Percentiles rank a stretch among this genome's conserved stretches.
Conservation (phyloP, 2,797 vertebrate genomes). For the Ibycter americanus region DNA sequence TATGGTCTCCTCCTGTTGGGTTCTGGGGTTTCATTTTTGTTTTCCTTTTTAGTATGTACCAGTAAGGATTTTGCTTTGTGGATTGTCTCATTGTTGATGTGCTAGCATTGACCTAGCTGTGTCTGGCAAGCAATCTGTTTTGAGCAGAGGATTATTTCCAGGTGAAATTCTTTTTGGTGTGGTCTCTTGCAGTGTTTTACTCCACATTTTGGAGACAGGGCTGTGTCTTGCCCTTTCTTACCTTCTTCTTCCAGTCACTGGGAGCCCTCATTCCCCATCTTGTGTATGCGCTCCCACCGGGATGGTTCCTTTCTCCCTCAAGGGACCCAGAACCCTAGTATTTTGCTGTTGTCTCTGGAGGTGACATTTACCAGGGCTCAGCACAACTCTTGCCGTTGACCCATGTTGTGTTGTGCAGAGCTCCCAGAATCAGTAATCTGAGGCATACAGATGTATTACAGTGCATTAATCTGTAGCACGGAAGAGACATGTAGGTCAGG, state of each 20-base stretch:
- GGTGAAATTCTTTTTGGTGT: neutral
- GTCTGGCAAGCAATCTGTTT: neutral
- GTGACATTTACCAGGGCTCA: neutral
- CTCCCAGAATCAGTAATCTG: neutral
- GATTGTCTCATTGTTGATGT: neutral
- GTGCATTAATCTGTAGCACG: accelerated
- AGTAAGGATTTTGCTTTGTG: neutral
- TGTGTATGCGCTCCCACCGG: accelerated
- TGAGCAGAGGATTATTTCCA: neutral
- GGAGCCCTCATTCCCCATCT: neutral
- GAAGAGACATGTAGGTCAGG: neutral
- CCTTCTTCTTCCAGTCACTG: neutral
- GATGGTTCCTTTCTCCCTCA: neutral
- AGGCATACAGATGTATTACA: neutral
- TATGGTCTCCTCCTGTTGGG: neutral
- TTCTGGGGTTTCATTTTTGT: neutral
- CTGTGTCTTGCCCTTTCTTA: neutral
- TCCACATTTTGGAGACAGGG: neutral
- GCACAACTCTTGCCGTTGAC: neutral
- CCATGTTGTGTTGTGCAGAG: neutral
- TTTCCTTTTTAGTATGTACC: neutral
- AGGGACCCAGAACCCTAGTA: neutral
- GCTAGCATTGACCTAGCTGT: neutral
- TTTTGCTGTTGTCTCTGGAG: neutral
- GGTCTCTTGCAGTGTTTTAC: neutral